Percentiles rank a stretch among this genome's conserved stretches.
phyloP scores from a whole-genome alignment of 2,113 vertebrate species.

The Anas platyrhynchos region DNA sequence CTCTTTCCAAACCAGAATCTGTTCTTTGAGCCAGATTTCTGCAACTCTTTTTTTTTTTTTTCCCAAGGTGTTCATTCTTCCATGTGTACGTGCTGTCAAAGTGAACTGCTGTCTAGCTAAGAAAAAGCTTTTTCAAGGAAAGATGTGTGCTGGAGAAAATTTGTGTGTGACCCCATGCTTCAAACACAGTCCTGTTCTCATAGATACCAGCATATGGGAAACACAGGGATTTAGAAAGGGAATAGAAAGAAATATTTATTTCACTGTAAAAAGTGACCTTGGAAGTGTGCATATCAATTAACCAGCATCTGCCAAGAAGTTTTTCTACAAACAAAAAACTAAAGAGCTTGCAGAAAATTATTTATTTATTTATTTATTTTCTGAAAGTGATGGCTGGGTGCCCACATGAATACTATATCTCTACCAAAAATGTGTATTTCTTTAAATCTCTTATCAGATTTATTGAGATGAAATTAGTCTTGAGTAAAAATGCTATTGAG shows the following conservation, averaged over 20 bases:
- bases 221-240: background rate
- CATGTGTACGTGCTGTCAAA: background rate
- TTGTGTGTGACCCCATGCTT: background rate
- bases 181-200: background rate
- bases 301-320: constrained; percentile 63
- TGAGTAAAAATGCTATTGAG: constrained; percentile 9
- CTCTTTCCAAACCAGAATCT: background rate
- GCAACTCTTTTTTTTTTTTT: background rate
- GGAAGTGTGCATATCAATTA: constrained; percentile 67
- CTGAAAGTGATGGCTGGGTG: constrained; percentile 58
- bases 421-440: constrained; percentile 43
- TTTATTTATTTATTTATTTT: background rate
- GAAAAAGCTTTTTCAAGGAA: background rate
- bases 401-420: constrained; percentile 40
- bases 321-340: constrained; percentile 53
- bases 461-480: constrained; percentile 46
- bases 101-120: background rate
- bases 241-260: constrained; percentile 27
- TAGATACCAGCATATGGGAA: constrained; percentile 1
- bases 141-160: background rate
- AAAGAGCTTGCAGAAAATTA: constrained; percentile 23
- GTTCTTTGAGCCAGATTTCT: background rate
- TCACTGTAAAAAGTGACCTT: constrained; percentile 59
- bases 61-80: background rate
- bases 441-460: constrained; percentile 46